phyloP scores from a whole-genome alignment of 2,113 vertebrate species.

The Furnarius figulus region DNA sequence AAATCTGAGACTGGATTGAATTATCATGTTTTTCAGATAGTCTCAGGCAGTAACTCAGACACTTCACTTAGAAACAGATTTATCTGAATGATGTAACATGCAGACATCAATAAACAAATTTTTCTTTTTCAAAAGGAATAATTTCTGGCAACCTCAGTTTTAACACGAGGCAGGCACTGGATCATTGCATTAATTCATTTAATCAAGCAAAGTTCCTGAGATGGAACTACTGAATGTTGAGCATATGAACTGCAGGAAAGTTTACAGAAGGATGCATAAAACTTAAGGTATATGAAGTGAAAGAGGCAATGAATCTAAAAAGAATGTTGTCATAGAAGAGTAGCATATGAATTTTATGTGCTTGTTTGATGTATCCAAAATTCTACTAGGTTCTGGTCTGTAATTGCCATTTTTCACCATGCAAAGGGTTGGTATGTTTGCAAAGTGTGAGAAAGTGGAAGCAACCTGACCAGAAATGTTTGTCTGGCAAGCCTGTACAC shows the following conservation, averaged over 20 bases:
- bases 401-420: neutral
- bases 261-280: neutral
- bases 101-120: conserved; percentile 75
- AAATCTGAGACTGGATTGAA: conserved; percentile 72
- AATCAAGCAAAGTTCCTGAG: conserved; percentile 62
- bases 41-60: conserved; percentile 62
- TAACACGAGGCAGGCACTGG: conserved; percentile 53
- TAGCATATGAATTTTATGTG: neutral
- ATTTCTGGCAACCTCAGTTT: conserved; percentile 69
- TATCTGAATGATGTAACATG: conserved; percentile 66
- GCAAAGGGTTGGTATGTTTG: neutral
- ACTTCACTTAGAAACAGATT: conserved; percentile 74
- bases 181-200: conserved; percentile 70
- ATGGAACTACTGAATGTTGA: conserved; percentile 20
- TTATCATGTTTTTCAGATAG: conserved; percentile 76
- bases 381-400: neutral
- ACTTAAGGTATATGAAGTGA: neutral
- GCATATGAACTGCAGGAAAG: neutral
- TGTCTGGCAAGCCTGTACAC: neutral
- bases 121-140: conserved; percentile 66
- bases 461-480: neutral
- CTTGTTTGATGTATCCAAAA: neutral
- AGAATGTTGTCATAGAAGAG: neutral
- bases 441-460: neutral
- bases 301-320: neutral